Evolutionary conservation across 2,888 invertebrate genomes (phyloP), one percentile per base, ranked within the genome.

Genomic region (Scrobipalpa costella): DNA sequence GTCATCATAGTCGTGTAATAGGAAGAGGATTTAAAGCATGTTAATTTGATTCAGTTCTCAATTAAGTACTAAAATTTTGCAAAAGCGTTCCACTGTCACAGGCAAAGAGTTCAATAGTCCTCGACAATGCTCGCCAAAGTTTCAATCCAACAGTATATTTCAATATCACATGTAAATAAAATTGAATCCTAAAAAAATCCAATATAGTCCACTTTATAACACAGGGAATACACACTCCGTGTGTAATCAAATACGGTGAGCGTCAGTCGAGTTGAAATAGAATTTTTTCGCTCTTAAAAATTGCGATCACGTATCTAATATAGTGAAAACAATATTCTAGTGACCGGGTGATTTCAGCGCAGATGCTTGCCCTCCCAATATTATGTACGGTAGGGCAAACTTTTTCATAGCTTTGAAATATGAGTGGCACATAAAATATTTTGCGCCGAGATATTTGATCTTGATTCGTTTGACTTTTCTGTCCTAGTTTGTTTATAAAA

Each of bases 281-380:
- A 88, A 86, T 91, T 90, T 91, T 90, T 90, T 89, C 83, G 82
- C 86, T 83, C 88, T 91, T 91, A 90, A 92, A 90, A 92, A 92
- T 92, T 85, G 90, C 92, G 89, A 86, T 85, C 92, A 92, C 92
- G 92, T 92, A 85, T 92, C 92, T 92, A 92, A 92, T 92, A 92
- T 90, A 92, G 92, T 92, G 92, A 92, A 92, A 92, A 92, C 92
- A 92, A 92, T 92, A 92, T 92, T 90, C 92, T 90, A 92, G 92
- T 92, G 92, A 92, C 92, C 92, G 91, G 90, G 85, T 90, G 90
- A 90, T 90, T 90, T 83, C 84, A 79, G 85, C 85, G 82, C 90
- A 90, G 88, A 87, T 89, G 90, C 81, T 83, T 81, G 86, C 88
- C 88, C 86, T 86, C 82, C 82, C 83, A 78, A 84, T 86, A 82